phyloP scores from a whole-genome alignment of 2,888 invertebrate species.

The Tricholauxania praeusta region DNA sequence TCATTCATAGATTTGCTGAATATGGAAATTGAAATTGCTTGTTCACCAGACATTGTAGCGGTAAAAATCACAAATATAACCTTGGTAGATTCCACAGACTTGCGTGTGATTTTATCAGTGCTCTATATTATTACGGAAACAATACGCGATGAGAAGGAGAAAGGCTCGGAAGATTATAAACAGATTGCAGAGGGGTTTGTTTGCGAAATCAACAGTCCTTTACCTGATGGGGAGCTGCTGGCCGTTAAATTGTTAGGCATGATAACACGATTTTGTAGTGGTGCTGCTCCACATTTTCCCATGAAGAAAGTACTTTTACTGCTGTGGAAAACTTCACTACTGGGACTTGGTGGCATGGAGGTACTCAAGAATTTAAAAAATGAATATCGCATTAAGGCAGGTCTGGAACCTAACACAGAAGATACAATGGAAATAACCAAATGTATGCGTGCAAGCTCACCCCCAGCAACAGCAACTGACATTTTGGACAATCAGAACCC shows the following conservation, averaged over 20 bases:
- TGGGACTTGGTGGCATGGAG: constrained; percentile 92
- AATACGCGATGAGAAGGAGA: constrained; percentile 78
- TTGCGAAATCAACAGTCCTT: constrained; percentile 70
- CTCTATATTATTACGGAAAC: constrained; percentile 96
- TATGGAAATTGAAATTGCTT: constrained; percentile 90
- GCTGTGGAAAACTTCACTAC: constrained; percentile 94
- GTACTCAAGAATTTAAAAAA: constrained; percentile 83
- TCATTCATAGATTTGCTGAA: constrained; percentile 93
- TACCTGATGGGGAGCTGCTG: constrained; percentile 82
- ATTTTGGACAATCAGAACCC: constrained; percentile 88
- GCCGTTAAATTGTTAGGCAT: constrained; percentile 92
- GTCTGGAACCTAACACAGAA: constrained; percentile 84
- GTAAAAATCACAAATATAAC: constrained; percentile 81
- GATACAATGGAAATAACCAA: constrained; percentile 95
- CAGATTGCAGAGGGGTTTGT: constrained; percentile 71
- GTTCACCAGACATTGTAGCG: constrained; percentile 78
- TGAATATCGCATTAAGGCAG: constrained; percentile 76
- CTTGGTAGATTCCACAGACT: constrained; percentile 89
- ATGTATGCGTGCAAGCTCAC: constrained; percentile 94
- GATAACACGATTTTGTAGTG: constrained; percentile 97
- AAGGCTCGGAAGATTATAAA: constrained; percentile 67
- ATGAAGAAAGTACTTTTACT: constrained; percentile 97
- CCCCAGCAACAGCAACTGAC: constrained; percentile 93
- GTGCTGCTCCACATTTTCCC: constrained; percentile 96
- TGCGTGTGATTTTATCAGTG: constrained; percentile 92